A percentile compares a stretch with the other conserved stretches of the same genome.
Evolutionary conservation across 2,797 vertebrate genomes (phyloP).

Genomic region (Ceyx erithaca): DNA sequence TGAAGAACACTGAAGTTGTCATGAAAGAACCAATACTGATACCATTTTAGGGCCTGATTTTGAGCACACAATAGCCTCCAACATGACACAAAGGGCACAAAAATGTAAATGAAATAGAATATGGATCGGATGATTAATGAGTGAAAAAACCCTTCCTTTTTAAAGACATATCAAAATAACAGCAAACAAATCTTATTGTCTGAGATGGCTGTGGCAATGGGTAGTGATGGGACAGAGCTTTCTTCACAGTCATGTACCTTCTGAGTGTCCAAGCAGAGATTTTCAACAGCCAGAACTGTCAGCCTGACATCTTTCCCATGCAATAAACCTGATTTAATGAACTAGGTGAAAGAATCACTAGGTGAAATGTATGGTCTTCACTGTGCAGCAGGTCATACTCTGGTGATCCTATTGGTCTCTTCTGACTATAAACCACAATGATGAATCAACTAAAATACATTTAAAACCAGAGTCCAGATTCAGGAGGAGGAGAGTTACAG

Average conservation of each 20-base stretch:
- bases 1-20: not conserved
- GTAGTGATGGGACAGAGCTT: not conserved
- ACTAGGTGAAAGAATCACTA: not conserved
- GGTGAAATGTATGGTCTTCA: not conserved
- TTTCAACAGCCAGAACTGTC: not conserved
- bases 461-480: not conserved
- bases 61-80: not conserved
- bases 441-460: too few relatives aligned
- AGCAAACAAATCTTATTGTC: not conserved
- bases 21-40: not conserved
- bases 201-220: not conserved
- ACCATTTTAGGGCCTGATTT: not conserved
- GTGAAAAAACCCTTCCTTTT: not conserved
- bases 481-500: not conserved
- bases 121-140: constrained; percentile 13
- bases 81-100: not conserved
- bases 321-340: not conserved
- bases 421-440: not conserved
- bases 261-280: not conserved
- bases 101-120: constrained; percentile 3
- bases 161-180: not conserved
- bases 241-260: not conserved
- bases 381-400: not conserved
- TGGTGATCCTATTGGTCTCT: not conserved
- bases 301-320: not conserved